A percentile compares a stretch with the other conserved stretches of the same genome.
These are phyloP conservation scores for Proterorhinus semilunaris DNA, from an alignment of 2,113 vertebrate genomes.

Conservation along the genomic window DNA sequence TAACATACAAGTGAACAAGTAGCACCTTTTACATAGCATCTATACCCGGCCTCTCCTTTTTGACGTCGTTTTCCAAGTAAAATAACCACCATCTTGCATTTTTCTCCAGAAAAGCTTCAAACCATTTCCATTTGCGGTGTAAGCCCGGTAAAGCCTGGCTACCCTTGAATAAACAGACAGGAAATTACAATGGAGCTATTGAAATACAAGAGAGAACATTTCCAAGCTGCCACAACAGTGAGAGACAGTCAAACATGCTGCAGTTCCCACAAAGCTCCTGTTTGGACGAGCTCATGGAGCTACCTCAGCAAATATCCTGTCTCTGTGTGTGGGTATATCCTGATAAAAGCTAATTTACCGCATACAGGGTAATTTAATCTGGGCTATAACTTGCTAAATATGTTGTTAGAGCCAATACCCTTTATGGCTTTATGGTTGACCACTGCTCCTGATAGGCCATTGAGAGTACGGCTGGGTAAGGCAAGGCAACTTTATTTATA, in stretches of 20 bases:
- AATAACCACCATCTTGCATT: conserved; percentile 29
- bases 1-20: background rate
- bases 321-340: background rate
- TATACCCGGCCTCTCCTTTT: background rate
- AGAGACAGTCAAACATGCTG: conserved; percentile 29
- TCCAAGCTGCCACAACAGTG: conserved; percentile 11
- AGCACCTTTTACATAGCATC: background rate
- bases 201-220: conserved; percentile 31
- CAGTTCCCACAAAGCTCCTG: conserved; percentile 23
- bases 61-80: conserved; percentile 9
- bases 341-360: background rate
- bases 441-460: too few relatives aligned
- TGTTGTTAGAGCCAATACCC: background rate
- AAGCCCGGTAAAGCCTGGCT: conserved; percentile 39
- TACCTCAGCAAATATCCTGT: conserved; percentile 12
- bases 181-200: conserved; percentile 19
- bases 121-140: conserved; percentile 44
- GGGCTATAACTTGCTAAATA: background rate
- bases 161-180: conserved; percentile 47
- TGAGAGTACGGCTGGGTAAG: too few relatives aligned
- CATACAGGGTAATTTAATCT: background rate
- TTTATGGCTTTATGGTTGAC: too few relatives aligned
- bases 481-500: too few relatives aligned
- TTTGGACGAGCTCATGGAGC: conserved; percentile 4
- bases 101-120: conserved; percentile 44